phyloP scores from a whole-genome alignment of 2,888 invertebrate species.

The Eledona agricola region DNA sequence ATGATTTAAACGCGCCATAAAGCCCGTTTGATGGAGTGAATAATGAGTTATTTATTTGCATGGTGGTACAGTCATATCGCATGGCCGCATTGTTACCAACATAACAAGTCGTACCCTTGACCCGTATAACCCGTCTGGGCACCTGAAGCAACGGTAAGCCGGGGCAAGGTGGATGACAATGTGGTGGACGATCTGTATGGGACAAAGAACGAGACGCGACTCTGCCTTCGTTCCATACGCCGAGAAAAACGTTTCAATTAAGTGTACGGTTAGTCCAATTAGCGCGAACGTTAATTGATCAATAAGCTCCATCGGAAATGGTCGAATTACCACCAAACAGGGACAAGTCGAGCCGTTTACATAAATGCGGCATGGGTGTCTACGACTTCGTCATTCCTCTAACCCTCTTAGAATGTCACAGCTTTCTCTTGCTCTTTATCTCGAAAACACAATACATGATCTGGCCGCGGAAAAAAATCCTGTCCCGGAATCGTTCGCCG shows the following conservation, averaged over 20 bases:
- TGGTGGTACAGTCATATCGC: slow-evolving; percentile 46
- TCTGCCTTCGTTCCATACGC: slow-evolving; percentile 14
- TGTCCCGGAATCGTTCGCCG: slow-evolving; percentile 11
- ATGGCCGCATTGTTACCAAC: slow-evolving; percentile 50
- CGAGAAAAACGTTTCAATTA: slow-evolving; percentile 27
- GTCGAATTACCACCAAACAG: slow-evolving; percentile 25
- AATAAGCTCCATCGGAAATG: slow-evolving; percentile 31
- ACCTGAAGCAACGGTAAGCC: slow-evolving; percentile 40
- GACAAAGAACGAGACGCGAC: slow-evolving; percentile 10
- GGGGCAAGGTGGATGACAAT: slow-evolving; percentile 35
- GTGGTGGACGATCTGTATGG: slow-evolving; percentile 24
- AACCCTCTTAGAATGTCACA: too few relatives aligned
- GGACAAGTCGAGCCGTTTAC: slow-evolving; percentile 29
- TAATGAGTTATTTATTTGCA: slow-evolving; percentile 40
- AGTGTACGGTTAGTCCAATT: slow-evolving; percentile 29
- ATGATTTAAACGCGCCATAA: slow-evolving; percentile 31
- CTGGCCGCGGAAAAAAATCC: slow-evolving; percentile 10
- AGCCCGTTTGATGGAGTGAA: slow-evolving; percentile 31
- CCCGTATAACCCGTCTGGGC: slow-evolving; percentile 49
- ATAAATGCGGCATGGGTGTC: too few relatives aligned
- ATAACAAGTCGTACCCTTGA: slow-evolving; percentile 50
- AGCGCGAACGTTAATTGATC: slow-evolving; percentile 31
- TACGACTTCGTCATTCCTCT: too few relatives aligned
- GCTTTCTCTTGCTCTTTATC: slow-evolving; percentile 18
- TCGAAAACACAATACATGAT: slow-evolving; percentile 8